Evolutionary conservation across 2,888 invertebrate species (phyloP), one percentile per base, ranked within the genome.

Genomic region (Cremastinae sp.): DNA sequence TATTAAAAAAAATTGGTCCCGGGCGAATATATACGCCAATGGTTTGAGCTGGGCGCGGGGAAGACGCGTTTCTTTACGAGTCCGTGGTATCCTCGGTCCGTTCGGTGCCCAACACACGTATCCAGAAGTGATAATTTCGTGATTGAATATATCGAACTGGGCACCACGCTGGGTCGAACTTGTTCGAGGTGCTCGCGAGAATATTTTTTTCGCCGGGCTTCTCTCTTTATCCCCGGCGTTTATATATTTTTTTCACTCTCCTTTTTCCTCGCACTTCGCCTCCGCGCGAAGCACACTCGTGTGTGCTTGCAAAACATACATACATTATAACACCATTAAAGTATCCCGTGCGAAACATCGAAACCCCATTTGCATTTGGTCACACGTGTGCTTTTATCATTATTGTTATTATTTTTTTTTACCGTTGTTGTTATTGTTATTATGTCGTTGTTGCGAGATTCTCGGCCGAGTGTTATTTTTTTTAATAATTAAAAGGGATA

Each of bases 111-210:
- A 61, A 72, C 75, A 66, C 71, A 77, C 79, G 78, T 83, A 84
- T 88, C 88, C 87, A 88, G 88, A 88, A 88, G 88, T 88, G 88
- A 88, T 88, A 88, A 88, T 88, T 88, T 88, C 85, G 86, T 88
- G 88, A 88, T 88, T 88, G 88, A 88, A 88, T 88, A 87, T 87
- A 88, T 88, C 85, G 88, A 88, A 86, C 84, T 81, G 79, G n/a
- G 83, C 83, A 86, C 83, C 88, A 87, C 84, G 88, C 88, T 87
- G 88, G 69, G 83, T 75, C 81, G 79, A 85, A 88, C 87, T 83
- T 81, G 88, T 87, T 84, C 84, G 79, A 83, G 83, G 84, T 83
- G 84, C 84, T 75, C 81, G 80, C 56, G 66, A 58, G 38, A 45
- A 18, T 62, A 68, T 62, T 71, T 51, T 61, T 49, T 59, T 54